phyloP scores from a whole-genome alignment of 2,113 vertebrate genomes.

The Hoplias malabaricus region DNA sequence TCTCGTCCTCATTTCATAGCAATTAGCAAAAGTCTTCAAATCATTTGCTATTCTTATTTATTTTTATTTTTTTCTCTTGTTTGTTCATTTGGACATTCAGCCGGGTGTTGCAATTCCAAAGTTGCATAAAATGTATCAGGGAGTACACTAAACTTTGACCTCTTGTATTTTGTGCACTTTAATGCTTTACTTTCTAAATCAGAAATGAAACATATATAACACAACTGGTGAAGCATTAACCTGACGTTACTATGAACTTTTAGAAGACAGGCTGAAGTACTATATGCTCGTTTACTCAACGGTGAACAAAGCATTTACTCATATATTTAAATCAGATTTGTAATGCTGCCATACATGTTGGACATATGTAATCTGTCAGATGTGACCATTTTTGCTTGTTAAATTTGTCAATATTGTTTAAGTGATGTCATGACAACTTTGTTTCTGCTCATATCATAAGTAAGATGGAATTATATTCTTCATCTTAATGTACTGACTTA shows the following conservation, averaged over 20 bases:
- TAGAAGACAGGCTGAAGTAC: constrained; percentile 36
- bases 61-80: too few relatives aligned
- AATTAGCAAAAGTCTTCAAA: too few relatives aligned
- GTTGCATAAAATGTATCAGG: too few relatives aligned
- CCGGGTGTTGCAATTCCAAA: too few relatives aligned
- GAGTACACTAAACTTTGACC: too few relatives aligned
- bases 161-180: too few relatives aligned
- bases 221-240: not conserved
- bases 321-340: not conserved
- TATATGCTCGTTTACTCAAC: constrained; percentile 27
- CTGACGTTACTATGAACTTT: not conserved
- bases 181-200: too few relatives aligned
- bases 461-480: not conserved
- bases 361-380: not conserved
- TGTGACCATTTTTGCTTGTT: too few relatives aligned
- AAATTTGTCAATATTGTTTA: too few relatives aligned
- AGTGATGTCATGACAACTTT: not conserved
- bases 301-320: not conserved
- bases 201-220: not conserved
- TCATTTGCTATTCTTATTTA: too few relatives aligned
- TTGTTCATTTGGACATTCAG: too few relatives aligned
- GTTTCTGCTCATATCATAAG: not conserved
- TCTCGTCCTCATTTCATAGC: too few relatives aligned
- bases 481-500: not conserved
- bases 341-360: not conserved